A percentile compares a stretch with the other conserved stretches of the same genome.
Conservation (phyloP, 2,113 vertebrate species). For the Hemichromis elongatus region DNA sequence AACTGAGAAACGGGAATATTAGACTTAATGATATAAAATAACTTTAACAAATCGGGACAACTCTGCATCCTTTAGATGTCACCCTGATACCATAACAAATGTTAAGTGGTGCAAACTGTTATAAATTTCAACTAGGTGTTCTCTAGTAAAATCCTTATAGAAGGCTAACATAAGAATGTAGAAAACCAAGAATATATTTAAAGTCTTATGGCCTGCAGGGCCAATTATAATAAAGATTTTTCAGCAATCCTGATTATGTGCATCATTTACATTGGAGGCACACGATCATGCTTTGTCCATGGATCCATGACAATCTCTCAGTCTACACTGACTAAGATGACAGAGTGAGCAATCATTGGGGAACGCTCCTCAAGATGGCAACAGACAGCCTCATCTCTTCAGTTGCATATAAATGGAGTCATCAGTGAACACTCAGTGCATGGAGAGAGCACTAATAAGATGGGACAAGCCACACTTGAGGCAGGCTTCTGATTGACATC, state of each 20-base stretch:
- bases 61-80: neutral
- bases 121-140: neutral
- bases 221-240: neutral
- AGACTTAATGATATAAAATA: neutral
- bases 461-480: conserved; percentile 61
- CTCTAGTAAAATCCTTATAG: neutral
- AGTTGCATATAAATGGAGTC: conserved; percentile 69
- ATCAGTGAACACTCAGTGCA: conserved; percentile 64
- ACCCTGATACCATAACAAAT: neutral
- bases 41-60: neutral
- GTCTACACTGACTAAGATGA: conserved; percentile 8
- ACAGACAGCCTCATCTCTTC: conserved; percentile 45
- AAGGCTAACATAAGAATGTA: neutral
- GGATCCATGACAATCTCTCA: conserved; percentile 21
- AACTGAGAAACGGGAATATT: neutral
- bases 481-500: conserved; percentile 65
- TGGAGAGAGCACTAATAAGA: conserved; percentile 65
- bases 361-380: conserved; percentile 58
- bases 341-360: conserved; percentile 57
- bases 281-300: neutral
- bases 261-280: neutral
- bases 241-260: neutral
- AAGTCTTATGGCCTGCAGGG: neutral
- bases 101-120: neutral
- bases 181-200: neutral